Conservation (phyloP, 2,888 invertebrate genomes). For the Diplazon laetatorius region DNA sequence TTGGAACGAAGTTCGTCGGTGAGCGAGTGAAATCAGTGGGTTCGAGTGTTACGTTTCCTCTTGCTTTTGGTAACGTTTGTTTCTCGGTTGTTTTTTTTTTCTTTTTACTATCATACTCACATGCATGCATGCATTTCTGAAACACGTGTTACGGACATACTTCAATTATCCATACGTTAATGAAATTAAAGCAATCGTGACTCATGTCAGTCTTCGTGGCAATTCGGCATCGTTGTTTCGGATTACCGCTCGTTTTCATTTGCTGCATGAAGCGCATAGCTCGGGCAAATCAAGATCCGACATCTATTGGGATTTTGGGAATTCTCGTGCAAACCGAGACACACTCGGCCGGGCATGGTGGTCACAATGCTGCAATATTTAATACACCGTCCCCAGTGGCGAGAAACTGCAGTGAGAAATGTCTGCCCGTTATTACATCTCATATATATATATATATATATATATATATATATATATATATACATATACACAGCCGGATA, state of each 20-base stretch:
- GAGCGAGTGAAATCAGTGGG: constrained; percentile 6
- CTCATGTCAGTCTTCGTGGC: too few species aligned
- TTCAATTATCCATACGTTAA: too few species aligned
- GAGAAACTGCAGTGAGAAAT: constrained; percentile 57
- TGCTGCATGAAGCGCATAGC: constrained; percentile 13
- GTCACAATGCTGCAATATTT: constrained; percentile 51
- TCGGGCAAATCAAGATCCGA: constrained; percentile 37
- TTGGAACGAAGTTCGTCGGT: constrained; percentile 48
- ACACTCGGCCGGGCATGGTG: background rate
- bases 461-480: background rate
- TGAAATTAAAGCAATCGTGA: too few species aligned
- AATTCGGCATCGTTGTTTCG: too few species aligned
- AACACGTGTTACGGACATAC: constrained; percentile 4
- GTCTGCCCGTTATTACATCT: constrained; percentile 59
- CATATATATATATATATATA: constrained; percentile 11
- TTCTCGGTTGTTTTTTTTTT: background rate
- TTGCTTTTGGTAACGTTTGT: background rate
- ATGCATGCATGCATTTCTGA: background rate
- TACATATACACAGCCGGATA: constrained; percentile 30
- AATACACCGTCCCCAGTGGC: constrained; percentile 39
- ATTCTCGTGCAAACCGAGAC: constrained; percentile 18
- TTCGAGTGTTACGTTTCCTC: constrained; percentile 33
- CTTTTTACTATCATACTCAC: too few species aligned
- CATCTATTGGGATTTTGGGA: constrained; percentile 51
- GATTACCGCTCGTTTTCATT: constrained; percentile 30